Evolutionary conservation across 2,797 vertebrate genomes (phyloP), one percentile per base, ranked within the genome.

Genomic region (Sphenopsis melanotis): DNA sequence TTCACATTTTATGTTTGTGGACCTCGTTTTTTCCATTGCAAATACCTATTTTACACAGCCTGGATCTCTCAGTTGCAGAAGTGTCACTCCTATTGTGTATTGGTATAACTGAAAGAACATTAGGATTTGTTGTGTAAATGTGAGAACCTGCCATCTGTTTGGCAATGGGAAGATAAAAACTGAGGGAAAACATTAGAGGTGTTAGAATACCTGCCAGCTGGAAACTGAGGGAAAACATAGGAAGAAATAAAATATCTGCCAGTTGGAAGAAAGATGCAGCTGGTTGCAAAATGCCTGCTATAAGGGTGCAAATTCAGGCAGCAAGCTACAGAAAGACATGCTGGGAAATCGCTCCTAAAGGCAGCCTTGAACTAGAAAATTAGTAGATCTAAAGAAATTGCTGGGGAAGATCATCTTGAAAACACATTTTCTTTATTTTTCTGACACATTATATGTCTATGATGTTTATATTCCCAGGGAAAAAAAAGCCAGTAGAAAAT

Each of bases 201-300:
- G 85, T 91, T 88, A 93, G 95, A 94, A 94, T 42, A 96, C 94
- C 91, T 94, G 95, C 94, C 95, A 97, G 93, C 89, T 96, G 95
- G 93, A 96, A 96, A 90, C 47, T n/a, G 47, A 84, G 76, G 63
- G 80, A 89, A 96, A 96, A 93, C 89, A 91, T 17, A 72, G 81
- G 85, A 94, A 86, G 80, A 95, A 95, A 93, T 90, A 76, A 93
- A 96, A 82, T 94, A 91, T 88, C 85, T 90, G 77, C 91, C 95
- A 94, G 74, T 57, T 93, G 87, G 80, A 91, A 88, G 83, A 83
- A 91, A 66, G 89, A 82, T 94, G 89, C 79, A 95, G 76, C 82
- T 95, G 92, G 84, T 69, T 95, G 72, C 76, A 96, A 95, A 97
- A 92, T 70, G 82, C 57, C 79, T 92, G 46, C 72, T 81, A 78